Percentiles rank a stretch among this genome's conserved stretches.
These are phyloP conservation scores for Brienomyrus longianalis DNA, from an alignment of 2,113 vertebrate genomes.

Conservation along the genomic window DNA sequence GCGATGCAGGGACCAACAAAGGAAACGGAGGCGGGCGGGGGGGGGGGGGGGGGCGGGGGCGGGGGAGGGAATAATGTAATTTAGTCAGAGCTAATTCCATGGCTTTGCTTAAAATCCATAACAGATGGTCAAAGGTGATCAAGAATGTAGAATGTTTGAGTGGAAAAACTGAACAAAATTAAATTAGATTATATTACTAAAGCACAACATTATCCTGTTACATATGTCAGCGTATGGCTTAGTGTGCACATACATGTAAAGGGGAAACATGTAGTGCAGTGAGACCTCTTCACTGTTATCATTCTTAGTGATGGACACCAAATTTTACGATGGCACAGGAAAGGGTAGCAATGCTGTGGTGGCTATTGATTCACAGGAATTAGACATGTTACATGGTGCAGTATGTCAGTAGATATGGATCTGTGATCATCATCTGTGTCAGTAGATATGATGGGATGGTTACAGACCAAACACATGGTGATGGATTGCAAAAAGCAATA, in stretches of 20 bases:
- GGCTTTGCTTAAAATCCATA: not conserved
- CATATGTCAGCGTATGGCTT: not conserved
- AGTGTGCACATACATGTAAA: not conserved
- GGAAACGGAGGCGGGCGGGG: too few relatives aligned
- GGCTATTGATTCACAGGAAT: not conserved
- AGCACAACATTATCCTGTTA: not conserved
- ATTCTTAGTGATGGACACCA: not conserved
- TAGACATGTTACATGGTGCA: not conserved
- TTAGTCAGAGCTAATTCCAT: not conserved
- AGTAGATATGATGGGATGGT: too few relatives aligned
- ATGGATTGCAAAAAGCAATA: not conserved
- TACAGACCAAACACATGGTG: not conserved
- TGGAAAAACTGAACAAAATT: not conserved
- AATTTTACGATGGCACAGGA: not conserved
- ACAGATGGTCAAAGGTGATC: not conserved
- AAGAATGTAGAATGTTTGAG: not conserved
- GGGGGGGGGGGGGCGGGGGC: too few relatives aligned
- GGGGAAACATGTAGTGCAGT: not conserved
- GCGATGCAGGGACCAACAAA: too few relatives aligned
- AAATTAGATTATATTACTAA: not conserved
- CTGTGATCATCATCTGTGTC: too few relatives aligned
- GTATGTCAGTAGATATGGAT: not conserved
- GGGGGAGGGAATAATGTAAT: too few relatives aligned
- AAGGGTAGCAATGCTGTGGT: not conserved
- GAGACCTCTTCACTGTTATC: not conserved